These are phyloP conservation scores for Leguminivora glycinivorella DNA, from an alignment of 1,140 invertebrate genomes.

Conservation along the genomic window DNA sequence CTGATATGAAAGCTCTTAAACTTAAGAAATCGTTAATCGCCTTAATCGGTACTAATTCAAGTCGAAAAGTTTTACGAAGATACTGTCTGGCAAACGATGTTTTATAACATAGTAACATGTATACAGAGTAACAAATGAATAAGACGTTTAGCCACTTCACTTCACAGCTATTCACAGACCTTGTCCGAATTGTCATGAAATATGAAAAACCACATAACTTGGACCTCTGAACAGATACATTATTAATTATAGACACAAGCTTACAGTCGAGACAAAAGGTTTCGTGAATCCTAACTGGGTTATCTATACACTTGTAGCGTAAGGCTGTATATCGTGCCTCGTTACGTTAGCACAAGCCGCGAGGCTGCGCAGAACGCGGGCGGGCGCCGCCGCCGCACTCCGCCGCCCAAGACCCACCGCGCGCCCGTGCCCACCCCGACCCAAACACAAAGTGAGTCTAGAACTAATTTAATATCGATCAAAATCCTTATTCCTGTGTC, in stretches of 20 bases:
- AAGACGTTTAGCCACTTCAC: not conserved
- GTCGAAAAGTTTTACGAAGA: no score
- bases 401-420: constrained; percentile 11
- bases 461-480: not conserved
- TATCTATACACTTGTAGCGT: not conserved
- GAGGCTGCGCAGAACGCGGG: constrained; percentile 22
- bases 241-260: not conserved
- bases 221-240: not conserved
- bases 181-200: not conserved
- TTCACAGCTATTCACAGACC: not conserved
- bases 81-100: no score
- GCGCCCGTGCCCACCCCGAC: not conserved
- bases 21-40: no score
- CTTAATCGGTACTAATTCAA: no score
- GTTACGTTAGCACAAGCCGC: not conserved
- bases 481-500: not conserved
- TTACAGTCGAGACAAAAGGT: not conserved
- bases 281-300: not conserved
- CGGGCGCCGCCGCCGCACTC: constrained; percentile 3
- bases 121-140: not conserved
- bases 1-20: no score
- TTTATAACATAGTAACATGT: no score
- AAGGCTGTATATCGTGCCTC: not conserved
- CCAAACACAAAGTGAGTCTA: constrained; percentile 18
- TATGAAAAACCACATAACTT: not conserved